Percentiles rank a stretch among this genome's conserved stretches.
Evolutionary conservation across 2,888 invertebrate species (phyloP).

Genomic region (Rhopalosiphum nymphaeae): DNA sequence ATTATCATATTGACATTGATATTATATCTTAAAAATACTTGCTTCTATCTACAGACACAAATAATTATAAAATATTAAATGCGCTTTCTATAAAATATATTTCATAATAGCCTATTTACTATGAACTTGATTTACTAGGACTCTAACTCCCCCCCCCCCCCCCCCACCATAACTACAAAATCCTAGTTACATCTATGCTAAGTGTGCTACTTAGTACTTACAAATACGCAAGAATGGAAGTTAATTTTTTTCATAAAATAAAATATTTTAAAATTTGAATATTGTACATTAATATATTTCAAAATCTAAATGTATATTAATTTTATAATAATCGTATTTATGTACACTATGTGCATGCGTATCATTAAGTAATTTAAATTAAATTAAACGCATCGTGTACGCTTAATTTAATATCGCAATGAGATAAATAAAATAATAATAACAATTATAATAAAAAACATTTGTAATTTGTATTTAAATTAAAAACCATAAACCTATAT

Average conservation of each 20-base stretch:
- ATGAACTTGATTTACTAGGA: background rate
- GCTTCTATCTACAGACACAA: background rate
- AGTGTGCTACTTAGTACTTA: background rate
- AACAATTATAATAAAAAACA: background rate
- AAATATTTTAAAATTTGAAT: background rate
- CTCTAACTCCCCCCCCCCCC: background rate
- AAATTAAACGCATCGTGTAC: background rate
- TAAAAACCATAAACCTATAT: background rate
- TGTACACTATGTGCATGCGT: background rate
- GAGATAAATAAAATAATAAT: background rate
- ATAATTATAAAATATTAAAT: slow-evolving; percentile 2
- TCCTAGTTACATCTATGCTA: background rate
- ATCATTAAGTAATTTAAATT: background rate
- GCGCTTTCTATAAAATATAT: background rate
- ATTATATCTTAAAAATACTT: background rate
- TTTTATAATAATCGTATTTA: background rate
- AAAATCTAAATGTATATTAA: background rate
- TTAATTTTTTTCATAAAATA: background rate
- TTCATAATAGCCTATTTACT: background rate
- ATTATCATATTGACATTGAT: background rate
- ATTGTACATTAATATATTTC: background rate
- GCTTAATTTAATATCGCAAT: background rate
- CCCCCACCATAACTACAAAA: background rate
- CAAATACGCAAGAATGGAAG: background rate
- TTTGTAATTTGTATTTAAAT: background rate